Percentiles rank a stretch among this genome's conserved stretches.
Conservation (phyloP, 2,113 vertebrate species). For the Paradoxurus hermaphroditus region DNA sequence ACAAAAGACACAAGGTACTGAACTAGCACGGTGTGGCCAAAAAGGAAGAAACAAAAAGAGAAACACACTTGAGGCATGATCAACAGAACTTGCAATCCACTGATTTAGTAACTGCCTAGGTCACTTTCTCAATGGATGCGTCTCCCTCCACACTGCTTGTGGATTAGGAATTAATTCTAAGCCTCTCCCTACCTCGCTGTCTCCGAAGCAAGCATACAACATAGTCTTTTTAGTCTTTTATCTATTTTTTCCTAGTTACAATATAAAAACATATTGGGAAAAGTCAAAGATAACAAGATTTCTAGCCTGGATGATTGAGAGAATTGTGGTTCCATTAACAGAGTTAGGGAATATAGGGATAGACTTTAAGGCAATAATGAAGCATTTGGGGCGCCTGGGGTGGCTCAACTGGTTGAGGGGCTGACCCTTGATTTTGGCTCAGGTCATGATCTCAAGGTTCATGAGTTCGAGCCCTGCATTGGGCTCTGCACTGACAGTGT, state of each 20-base stretch:
- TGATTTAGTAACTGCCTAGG: not conserved
- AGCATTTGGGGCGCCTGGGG: not conserved
- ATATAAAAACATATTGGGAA: not conserved
- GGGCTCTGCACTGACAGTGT: too few species aligned
- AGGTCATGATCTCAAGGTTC: too few species aligned
- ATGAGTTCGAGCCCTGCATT: too few species aligned
- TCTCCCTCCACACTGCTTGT: not conserved
- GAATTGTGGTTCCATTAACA: not conserved
- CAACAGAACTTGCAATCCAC: not conserved
- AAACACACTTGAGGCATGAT: not conserved
- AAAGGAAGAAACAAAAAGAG: slow-evolving; percentile 9
- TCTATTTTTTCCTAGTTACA: not conserved
- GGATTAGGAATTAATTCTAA: not conserved
- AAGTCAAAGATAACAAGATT: not conserved
- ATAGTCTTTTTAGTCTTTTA: not conserved
- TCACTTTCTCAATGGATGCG: not conserved
- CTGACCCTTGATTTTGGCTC: too few species aligned
- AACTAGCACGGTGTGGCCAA: not conserved
- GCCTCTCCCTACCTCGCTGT: not conserved
- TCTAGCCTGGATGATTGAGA: not conserved
- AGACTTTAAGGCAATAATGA: not conserved
- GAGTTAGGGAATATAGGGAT: not conserved
- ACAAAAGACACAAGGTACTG: not conserved
- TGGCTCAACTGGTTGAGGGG: too few species aligned
- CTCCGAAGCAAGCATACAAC: not conserved